Base-by-base conservation (phyloP, 2,113 vertebrate species). In the Cottus gobio region DNA sequence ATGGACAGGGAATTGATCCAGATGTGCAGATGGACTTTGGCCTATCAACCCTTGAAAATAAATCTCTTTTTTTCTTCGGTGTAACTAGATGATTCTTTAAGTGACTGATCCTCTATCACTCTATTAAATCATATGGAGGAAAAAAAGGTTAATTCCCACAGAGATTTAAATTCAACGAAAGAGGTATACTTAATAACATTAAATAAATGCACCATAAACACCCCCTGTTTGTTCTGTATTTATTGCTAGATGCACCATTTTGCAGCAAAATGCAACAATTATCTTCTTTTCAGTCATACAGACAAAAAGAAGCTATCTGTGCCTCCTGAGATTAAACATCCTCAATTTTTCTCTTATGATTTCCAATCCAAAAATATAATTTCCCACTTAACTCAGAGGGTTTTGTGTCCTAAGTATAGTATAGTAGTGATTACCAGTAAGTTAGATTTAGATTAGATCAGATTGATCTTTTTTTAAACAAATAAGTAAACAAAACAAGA, bases 1-100 rank as follows among this genome's bases (percentile, higher is more conserved):
- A 7, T 58, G 50, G 65, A 22, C 57, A 48, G 60, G 76, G 77
- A 85, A 62, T 58, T 42, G 54, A 75, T 82, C 68, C 72, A 92
- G 75, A 66, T 87, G 79, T 83, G 56, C 50, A 57, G 26, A 76
- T 64, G 11, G 44, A 52, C 30, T 72, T 39, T 74, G 37, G 39
- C 52, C 78, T 54, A 2, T 81, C 63, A 74, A 76, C 69, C 18
- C 8, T 15, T 28, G 3, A 70, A 46, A 9, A 64, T 22, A 77
- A 60, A 50, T 48, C 15, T 62, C 36, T 26, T 52, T 57, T 61
- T 48, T 68, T 28, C 28, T 42, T 79, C 58, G 66, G 30, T 50
- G 15, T 57, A 48, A 77, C 3, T 1, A 52, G 46, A 56, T 57
- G 66, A 10, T 79, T 82, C 24, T 78, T 75, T 60, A 24, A 48